Base-by-base conservation (phyloP, 2,113 vertebrate genomes). In the Turdus rufiventris region DNA sequence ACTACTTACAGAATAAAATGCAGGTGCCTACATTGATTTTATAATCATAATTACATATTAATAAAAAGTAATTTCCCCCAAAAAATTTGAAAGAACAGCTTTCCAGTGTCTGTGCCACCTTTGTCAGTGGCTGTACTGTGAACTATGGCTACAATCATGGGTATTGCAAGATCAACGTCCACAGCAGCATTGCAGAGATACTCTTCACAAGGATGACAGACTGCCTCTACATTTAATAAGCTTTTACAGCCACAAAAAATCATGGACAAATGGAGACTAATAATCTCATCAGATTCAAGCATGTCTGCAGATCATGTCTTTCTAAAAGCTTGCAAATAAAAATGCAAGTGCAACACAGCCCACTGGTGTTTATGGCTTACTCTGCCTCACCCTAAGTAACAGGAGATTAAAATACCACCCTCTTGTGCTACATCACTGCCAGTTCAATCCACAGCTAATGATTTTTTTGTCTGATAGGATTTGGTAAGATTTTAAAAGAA, bases 1-100 rank as follows among this genome's bases (percentile, higher is more conserved):
- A 29, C 25, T 71, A 53, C 26, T 61, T 48, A 34, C 7, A 56
- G 31, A 71, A 36, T 54, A 56, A 33, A 80, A 68, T 9, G 17
- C 31, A n/a, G 0, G 0, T 58, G 38, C 23, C 57, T 47, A 34
- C 38, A 18, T 29, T 26, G 15, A 62, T 72, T 75, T 61, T 50
- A 54, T 31, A 62, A 54, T 25, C 9, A 25, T n/a, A 31, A 54
- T 28, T 48, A 31, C 9, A 7, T 3, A 54, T 13, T 6, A 50
- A 58, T 18, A 67, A 51, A 54, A 72, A 54, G 8, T 4, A 58
- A 38, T 29, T 18, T 15, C 15, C 21, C n/a, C 31, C 34, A 4
- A 9, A 72, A 24, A 50, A 63, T 2, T 51, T 67, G 23, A 63
- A 58, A 88, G 7, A 34, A 34, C 23, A 81, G 57, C 12, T 78